Evolutionary conservation across 2,888 invertebrate species (phyloP).

Genomic region (Hyles lineata): DNA sequence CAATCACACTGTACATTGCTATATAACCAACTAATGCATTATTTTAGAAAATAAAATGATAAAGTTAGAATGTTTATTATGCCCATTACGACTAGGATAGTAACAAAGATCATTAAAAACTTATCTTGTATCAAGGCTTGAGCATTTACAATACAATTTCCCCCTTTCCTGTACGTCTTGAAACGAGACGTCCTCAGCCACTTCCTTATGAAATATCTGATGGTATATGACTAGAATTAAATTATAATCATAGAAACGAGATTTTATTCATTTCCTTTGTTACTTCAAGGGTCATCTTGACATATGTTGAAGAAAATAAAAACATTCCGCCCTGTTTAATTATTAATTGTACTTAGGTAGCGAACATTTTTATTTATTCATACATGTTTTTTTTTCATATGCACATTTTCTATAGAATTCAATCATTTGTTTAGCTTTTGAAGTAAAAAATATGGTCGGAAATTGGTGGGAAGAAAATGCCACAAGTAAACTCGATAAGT

Average conservation of each 20-base stretch:
- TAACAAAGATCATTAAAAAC: not conserved
- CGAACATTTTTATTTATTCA: too few relatives aligned
- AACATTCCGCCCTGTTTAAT: not conserved
- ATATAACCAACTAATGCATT: not conserved
- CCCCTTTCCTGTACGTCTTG: slow-evolving; percentile 28
- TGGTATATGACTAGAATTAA: slow-evolving; percentile 19
- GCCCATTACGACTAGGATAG: not conserved
- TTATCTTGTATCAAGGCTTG: not conserved
- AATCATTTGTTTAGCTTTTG: too few relatives aligned
- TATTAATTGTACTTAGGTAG: too few relatives aligned
- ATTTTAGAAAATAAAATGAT: not conserved
- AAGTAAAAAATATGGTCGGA: too few relatives aligned
- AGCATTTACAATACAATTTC: not conserved
- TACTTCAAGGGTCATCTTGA: not conserved
- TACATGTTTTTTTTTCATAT: too few relatives aligned
- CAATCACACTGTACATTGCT: too few relatives aligned
- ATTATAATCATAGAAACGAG: not conserved
- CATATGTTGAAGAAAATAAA: too few relatives aligned
- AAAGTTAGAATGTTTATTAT: not conserved
- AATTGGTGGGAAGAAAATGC: too few relatives aligned
- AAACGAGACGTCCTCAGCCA: not conserved
- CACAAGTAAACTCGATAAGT: too few relatives aligned
- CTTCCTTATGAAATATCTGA: slow-evolving; percentile 25
- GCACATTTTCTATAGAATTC: too few relatives aligned
- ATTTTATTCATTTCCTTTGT: slow-evolving; percentile 9